Conservation (phyloP, 1,140 invertebrate species). For the Apolygus lucorum region DNA sequence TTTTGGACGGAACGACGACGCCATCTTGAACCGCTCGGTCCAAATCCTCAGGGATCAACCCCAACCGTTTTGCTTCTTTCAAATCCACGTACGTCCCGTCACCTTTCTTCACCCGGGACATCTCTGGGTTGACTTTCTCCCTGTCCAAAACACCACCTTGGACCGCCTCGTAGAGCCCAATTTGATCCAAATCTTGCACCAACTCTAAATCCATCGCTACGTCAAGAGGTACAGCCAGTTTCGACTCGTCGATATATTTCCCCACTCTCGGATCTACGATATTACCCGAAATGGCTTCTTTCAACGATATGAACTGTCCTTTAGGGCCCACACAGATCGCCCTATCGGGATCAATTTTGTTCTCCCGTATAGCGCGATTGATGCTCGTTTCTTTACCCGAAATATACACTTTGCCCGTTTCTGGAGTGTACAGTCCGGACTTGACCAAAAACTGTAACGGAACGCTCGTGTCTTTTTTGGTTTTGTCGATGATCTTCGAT, state of each 20-base stretch:
- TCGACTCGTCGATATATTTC: conserved; percentile 63
- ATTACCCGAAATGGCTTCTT: not conserved
- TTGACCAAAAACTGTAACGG: not conserved
- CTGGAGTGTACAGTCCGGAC: not conserved
- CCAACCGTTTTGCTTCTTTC: not conserved
- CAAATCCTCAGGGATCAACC: not conserved
- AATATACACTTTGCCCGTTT: not conserved
- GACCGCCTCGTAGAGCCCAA: conserved; percentile 68
- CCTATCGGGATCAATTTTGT: not conserved
- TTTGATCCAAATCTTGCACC: conserved; percentile 36
- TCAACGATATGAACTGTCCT: not conserved
- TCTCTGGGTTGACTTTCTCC: not conserved
- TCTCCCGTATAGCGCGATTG: not conserved
- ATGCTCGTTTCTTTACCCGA: not conserved
- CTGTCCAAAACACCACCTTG: conserved; percentile 61
- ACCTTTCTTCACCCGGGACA: not conserved
- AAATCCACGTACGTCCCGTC: not conserved
- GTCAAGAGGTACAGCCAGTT: conserved; percentile 44
- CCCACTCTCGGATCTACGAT: conserved; percentile 74
- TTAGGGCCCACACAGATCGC: not conserved
- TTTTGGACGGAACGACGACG: conserved; percentile 64
- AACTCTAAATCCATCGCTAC: conserved; percentile 6
- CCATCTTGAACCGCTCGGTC: conserved; percentile 67
- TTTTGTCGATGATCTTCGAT: not conserved
- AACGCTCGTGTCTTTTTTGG: not conserved